These are phyloP conservation scores for Orientallactaga bullata DNA, from an alignment of 2,113 vertebrate genomes.

Conservation along the genomic window DNA sequence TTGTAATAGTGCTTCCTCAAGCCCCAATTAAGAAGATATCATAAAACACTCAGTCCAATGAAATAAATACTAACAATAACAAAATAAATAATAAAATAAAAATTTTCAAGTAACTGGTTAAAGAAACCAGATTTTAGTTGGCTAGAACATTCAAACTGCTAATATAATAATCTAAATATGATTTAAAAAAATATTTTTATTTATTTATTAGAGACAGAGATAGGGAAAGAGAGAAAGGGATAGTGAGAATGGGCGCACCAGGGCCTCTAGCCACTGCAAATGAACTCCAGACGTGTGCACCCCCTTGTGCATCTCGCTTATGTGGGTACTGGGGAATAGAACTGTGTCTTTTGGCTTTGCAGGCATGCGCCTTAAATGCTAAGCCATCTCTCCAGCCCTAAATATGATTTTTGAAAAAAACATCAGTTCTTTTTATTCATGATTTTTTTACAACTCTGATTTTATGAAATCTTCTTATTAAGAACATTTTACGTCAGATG, in stretches of 20 bases:
- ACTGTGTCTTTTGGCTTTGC: too few relatives aligned
- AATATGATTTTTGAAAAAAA: not conserved
- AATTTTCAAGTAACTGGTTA: not conserved
- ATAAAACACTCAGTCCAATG: not conserved
- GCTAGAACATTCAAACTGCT: not conserved
- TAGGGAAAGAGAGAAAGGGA: too few relatives aligned
- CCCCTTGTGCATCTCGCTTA: too few relatives aligned
- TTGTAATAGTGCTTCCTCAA: slow-evolving; percentile 54
- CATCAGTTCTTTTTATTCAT: not conserved
- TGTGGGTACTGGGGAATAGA: too few relatives aligned
- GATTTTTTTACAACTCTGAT: not conserved
- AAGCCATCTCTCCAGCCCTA: not conserved
- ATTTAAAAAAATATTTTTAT: not conserved
- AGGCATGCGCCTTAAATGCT: too few relatives aligned
- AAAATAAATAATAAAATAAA: too few relatives aligned
- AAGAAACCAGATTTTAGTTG: not conserved
- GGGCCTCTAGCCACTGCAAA: too few relatives aligned
- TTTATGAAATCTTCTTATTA: not conserved
- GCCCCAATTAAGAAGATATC: slow-evolving; percentile 53
- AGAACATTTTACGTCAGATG: not conserved
- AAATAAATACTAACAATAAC: slow-evolving; percentile 56
- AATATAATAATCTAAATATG: not conserved
- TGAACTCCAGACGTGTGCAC: too few relatives aligned
- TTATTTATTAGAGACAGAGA: too few relatives aligned
- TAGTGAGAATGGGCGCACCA: too few relatives aligned